Percentiles rank a stretch among this genome's conserved stretches.
phyloP scores from a whole-genome alignment of 64 coral and sea anemone genomes.

The Exaiptasia diaphana region DNA sequence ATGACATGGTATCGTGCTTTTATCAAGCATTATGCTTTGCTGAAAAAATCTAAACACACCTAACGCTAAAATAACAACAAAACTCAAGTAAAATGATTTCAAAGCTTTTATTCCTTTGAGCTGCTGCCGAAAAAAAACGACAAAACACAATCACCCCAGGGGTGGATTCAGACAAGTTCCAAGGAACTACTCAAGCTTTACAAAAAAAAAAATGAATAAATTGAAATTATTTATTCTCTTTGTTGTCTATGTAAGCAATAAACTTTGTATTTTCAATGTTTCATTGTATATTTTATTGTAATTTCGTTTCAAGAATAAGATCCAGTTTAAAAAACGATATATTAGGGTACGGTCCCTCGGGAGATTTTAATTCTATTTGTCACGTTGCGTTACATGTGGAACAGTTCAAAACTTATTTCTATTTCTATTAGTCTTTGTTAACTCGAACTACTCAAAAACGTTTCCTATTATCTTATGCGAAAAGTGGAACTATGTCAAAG shows the following conservation, averaged over 20 bases:
- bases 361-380: neutral
- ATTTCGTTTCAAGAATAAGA: neutral
- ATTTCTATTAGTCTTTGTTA: neutral
- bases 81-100: no score
- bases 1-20: no score
- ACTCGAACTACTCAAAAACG: neutral
- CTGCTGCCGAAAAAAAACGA: no score
- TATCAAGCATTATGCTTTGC: no score
- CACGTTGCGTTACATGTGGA: neutral
- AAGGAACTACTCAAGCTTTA: neutral
- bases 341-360: neutral
- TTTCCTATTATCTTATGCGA: neutral
- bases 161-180: no score
- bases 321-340: neutral
- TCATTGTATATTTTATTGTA: no score
- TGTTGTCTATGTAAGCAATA: neutral
- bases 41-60: no score
- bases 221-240: neutral
- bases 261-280: neutral
- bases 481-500: neutral
- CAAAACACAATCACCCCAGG: no score
- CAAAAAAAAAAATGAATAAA: neutral
- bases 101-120: no score
- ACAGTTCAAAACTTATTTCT: neutral
- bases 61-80: no score